Evolutionary conservation across 2,797 vertebrate genomes (phyloP).

Genomic region (Anabas testudineus): DNA sequence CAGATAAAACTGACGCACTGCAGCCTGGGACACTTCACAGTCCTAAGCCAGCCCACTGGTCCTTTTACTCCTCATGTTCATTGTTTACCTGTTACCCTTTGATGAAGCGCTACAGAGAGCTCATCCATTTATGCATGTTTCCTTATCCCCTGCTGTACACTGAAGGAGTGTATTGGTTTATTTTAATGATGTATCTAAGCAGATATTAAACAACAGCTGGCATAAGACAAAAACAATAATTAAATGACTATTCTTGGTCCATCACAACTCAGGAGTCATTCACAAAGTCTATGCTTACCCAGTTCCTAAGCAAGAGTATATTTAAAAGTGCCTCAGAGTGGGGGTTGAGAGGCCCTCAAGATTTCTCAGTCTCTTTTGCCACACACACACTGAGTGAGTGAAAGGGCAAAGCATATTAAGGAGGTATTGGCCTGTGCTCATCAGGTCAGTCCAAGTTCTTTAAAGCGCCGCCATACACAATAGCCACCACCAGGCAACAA

Average conservation of each 20-base stretch:
- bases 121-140: slow-evolving; percentile 31
- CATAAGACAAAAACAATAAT: not conserved
- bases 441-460: slow-evolving; percentile 77
- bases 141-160: slow-evolving; percentile 3
- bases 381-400: slow-evolving; percentile 72
- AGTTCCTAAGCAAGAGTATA: slow-evolving; percentile 46
- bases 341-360: slow-evolving; percentile 61
- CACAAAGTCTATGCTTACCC: slow-evolving; percentile 24
- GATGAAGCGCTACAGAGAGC: slow-evolving; percentile 75
- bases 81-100: slow-evolving; percentile 80
- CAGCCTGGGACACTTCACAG: slow-evolving; percentile 76
- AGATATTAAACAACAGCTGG: slow-evolving; percentile 12
- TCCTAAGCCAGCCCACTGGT: slow-evolving; percentile 59
- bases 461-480: slow-evolving; percentile 73
- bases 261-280: slow-evolving; percentile 43
- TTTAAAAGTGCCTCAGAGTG: slow-evolving; percentile 59
- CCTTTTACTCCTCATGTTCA: slow-evolving; percentile 80
- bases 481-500: slow-evolving; percentile 73
- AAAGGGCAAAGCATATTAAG: slow-evolving; percentile 77
- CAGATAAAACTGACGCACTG: slow-evolving; percentile 73
- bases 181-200: slow-evolving; percentile 2
- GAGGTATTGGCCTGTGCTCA: slow-evolving; percentile 66
- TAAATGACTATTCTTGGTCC: slow-evolving; percentile 17
- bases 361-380: slow-evolving; percentile 67
- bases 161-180: slow-evolving; percentile 1